Base-by-base conservation (phyloP, 2,113 vertebrate genomes). In the Aspiorhynchus laticeps region DNA sequence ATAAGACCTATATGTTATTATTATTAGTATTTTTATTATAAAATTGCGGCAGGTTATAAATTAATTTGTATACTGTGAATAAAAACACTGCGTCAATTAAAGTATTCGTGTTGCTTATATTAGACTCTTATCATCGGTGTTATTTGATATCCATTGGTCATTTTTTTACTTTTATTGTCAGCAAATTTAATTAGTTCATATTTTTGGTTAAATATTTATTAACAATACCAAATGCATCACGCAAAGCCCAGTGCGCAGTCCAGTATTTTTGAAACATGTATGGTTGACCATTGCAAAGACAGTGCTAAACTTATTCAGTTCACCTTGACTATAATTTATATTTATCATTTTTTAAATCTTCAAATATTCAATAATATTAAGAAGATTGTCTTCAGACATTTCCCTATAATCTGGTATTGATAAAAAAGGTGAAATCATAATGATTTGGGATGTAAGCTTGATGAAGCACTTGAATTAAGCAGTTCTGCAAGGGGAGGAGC, bases 401-500 rank as follows among this genome's bases (percentile, higher is more conserved):
- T 43, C 1, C 1, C 12, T 12, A 75, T 43, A 41, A 38, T 74
- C 56, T 24, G 21, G 12, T 17, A 28, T 48, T 26, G 14, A 0
- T 3, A 46, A 43, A 33, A 31, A 78, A 31, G 17, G 33, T 31
- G 41, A 77, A 78, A 78, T 53, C 14, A 80, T 83, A 67, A 31
- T 43, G 28, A 38, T 41, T 61, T 80, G 28, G 48, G 65, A 14
- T 41, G 10, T 14, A 33, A 10, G 74, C 63, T 46, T 61, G 38
- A 33, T 38, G 3, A 26, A 78, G 26, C 33, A n/a, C 51, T 86
- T 88, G 69, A 65, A 87, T 84, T 12, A 85, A 88, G 65, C 76
- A 63, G 41, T 83, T 51, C 71, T 80, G 28, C 33, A 48, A 73
- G 80, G 87, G 91, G 93, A 85, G 93, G 90, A 88, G 92, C 46